Evolutionary conservation across 2,797 vertebrate genomes (phyloP), one percentile per base, ranked within the genome.

Genomic region (Lacerta agilis): DNA sequence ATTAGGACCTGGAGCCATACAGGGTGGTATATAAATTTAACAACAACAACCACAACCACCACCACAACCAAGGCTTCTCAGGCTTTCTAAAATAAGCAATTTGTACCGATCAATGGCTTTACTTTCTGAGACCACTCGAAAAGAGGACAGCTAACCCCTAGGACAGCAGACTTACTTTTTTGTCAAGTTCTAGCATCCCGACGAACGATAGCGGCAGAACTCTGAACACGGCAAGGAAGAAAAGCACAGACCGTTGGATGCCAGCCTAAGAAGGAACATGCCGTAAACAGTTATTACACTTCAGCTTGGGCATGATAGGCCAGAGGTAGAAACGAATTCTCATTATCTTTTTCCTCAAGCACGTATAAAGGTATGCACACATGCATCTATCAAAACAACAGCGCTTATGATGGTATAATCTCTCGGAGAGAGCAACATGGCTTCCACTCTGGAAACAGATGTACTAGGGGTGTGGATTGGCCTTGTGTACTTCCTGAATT

Each of bases 101-200:
- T 18, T 76, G 9, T 79, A 87, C 61, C 25, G 87, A 43, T 29
- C 49, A 83, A 75, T 83, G 67, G 75, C 8, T 91, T 67, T 58
- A 61, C 23, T 81, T 88, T 49, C 71, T 93, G 83, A 36, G n/a
- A 79, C 20, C 66, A 86, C 80, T 88, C 88, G 58, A 91, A n/a
- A 83, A 88, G 29, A 91, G 45, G 89, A 41, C 76, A 81, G 0
- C 72, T 64, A 64, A 64, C 20, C 3, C 38, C 89, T 89, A 92
- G 90, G 3, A 92, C 5, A 92, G 49, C 86, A 94, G 90, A 82
- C 88, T 88, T 96, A 99, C 99, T 90, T 96, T 98, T 98, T 98
- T 99, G 93, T 96, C 98, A 93, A 99, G 98, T 95, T 99, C 98
- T 89, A 99, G 93, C 96, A 98, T 95, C 84, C 98, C 98, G 90